Evolutionary conservation across 2,113 vertebrate genomes (phyloP).

Genomic region (Pitta sordida): DNA sequence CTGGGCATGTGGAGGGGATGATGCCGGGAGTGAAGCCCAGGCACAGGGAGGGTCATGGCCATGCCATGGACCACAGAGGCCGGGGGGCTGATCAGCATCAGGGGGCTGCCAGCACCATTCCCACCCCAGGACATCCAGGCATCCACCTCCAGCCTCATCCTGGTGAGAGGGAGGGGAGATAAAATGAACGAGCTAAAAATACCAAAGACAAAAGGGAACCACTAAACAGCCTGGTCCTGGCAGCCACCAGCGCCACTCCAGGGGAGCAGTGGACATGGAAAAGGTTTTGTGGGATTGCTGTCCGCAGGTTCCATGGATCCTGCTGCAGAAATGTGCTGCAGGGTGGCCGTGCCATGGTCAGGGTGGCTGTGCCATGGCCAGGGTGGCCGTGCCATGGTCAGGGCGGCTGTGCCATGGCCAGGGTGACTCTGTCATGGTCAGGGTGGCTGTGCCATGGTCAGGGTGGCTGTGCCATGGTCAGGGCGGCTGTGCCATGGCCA

Average conservation of each 20-base stretch:
- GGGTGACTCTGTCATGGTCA: background rate
- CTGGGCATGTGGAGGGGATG: background rate
- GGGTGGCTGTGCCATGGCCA: background rate
- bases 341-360: background rate
- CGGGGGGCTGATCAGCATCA: background rate
- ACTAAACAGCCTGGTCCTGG: rapidly evolving
- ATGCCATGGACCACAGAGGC: background rate
- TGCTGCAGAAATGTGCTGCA: background rate
- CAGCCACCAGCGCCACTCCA: rapidly evolving
- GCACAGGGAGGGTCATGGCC: rapidly evolving
- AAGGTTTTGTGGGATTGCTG: background rate
- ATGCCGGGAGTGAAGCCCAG: background rate
- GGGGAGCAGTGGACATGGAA: rapidly evolving
- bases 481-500: background rate
- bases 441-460: too few relatives aligned
- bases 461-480: too few relatives aligned
- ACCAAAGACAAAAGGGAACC: background rate
- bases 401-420: background rate
- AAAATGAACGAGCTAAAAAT: conserved; percentile 49
- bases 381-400: too few relatives aligned
- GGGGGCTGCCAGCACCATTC: background rate
- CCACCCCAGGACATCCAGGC: background rate
- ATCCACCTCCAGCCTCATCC: background rate
- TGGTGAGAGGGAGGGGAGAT: background rate
- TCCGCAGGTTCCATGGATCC: background rate